These are phyloP conservation scores for Agonopterix heracliana DNA, from an alignment of 2,888 invertebrate species.

Conservation along the genomic window DNA sequence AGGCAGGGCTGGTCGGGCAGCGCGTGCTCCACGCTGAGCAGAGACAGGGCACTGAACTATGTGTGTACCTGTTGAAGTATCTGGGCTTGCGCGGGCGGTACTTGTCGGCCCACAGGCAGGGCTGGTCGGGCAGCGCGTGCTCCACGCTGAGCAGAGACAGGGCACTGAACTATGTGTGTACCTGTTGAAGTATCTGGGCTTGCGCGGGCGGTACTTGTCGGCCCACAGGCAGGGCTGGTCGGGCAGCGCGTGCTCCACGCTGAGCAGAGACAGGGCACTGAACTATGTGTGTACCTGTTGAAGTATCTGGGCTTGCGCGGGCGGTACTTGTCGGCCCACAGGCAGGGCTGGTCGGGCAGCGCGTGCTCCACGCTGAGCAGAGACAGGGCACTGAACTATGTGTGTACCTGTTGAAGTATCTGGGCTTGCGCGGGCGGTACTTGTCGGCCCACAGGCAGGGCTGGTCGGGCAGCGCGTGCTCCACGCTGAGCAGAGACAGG, in stretches of 20 bases:
- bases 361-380: conserved; percentile 93
- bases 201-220: conserved; percentile 97
- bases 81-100: conserved; percentile 97
- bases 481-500: conserved; percentile 95
- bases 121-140: conserved; percentile 48
- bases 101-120: conserved; percentile 89
- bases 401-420: conserved; percentile 91
- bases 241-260: conserved; percentile 82
- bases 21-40: conserved; percentile 91
- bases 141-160: conserved; percentile 96
- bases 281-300: conserved; percentile 75
- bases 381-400: conserved; percentile 70
- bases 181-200: conserved; percentile 97
- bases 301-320: conserved; percentile 98
- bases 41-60: conserved; percentile 72
- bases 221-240: conserved; percentile 77
- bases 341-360: neutral
- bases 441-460: conserved; percentile 98
- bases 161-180: conserved; percentile 64
- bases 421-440: conserved; percentile 96
- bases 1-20: neutral
- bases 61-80: conserved; percentile 88
- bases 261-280: conserved; percentile 90
- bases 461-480: conserved; percentile 89
- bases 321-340: conserved; percentile 96